Conservation (phyloP, 2,113 vertebrate species). For the Zingel zingel region DNA sequence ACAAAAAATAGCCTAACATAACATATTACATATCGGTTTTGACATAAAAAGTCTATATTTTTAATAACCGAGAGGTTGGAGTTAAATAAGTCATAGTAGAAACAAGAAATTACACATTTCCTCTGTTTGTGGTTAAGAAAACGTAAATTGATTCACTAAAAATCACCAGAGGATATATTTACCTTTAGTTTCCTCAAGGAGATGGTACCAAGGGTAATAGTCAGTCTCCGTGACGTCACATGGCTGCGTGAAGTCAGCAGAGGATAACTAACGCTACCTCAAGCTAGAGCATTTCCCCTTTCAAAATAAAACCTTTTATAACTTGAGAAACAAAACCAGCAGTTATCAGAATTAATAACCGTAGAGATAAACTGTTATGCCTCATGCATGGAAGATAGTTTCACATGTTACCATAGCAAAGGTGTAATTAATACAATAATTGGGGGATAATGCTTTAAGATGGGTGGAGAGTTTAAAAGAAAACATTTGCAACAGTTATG, state of each 20-base stretch:
- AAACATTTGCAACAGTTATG: neutral
- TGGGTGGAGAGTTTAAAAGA: neutral
- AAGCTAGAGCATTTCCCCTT: neutral
- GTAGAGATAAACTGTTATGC: neutral
- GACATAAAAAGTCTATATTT: neutral
- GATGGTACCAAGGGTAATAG: neutral
- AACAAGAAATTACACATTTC: fast-evolving
- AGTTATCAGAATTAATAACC: too few species aligned
- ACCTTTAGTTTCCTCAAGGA: neutral
- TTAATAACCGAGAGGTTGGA: neutral
- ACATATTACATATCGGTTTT: neutral
- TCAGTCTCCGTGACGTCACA: constrained; percentile 65
- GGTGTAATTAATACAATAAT: neutral
- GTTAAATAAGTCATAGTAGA: neutral
- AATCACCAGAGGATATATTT: neutral
- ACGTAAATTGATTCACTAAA: neutral
- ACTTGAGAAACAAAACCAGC: neutral
- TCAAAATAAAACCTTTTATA: constrained; percentile 52
- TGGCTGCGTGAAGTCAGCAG: constrained; percentile 8
- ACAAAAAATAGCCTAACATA: neutral
- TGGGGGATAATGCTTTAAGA: too few species aligned
- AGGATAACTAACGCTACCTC: neutral
- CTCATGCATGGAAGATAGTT: neutral
- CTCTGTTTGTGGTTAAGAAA: neutral
- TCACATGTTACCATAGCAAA: neutral